These are phyloP conservation scores for Acromyrmex charruanus DNA, from an alignment of 1,140 invertebrate genomes.

Conservation along the genomic window DNA sequence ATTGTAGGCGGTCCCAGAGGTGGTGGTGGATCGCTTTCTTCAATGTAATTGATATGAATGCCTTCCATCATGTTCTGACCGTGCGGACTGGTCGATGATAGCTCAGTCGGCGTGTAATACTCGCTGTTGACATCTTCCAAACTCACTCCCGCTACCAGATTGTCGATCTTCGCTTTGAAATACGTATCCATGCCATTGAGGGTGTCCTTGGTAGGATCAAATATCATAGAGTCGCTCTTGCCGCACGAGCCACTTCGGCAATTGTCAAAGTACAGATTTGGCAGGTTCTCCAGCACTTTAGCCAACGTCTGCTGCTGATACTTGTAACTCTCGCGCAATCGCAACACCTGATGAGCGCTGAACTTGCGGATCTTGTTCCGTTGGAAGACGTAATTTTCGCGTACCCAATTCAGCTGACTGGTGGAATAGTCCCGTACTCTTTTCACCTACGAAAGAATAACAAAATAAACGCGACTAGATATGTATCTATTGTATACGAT, in stretches of 20 bases:
- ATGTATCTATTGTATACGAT: neutral
- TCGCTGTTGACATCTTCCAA: constrained; percentile 89
- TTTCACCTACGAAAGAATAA: constrained; percentile 89
- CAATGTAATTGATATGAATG: constrained; percentile 89
- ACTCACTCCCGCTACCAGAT: constrained; percentile 73
- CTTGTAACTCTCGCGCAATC: constrained; percentile 96
- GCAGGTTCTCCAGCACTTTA: constrained; percentile 97
- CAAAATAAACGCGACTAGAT: constrained; percentile 42
- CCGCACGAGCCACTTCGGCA: constrained; percentile 95
- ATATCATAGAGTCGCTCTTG: constrained; percentile 91
- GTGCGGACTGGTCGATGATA: constrained; percentile 83
- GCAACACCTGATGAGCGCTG: constrained; percentile 95
- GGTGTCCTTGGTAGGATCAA: constrained; percentile 88
- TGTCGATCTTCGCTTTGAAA: constrained; percentile 82
- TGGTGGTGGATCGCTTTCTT: constrained; percentile 83
- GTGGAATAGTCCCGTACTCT: constrained; percentile 96
- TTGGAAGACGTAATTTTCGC: constrained; percentile 98
- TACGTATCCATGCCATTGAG: constrained; percentile 87
- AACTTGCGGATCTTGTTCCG: constrained; percentile 97
- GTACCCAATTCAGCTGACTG: constrained; percentile 95
- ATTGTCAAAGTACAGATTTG: constrained; percentile 97
- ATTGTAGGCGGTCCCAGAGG: constrained; percentile 33
- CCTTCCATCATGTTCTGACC: constrained; percentile 83
- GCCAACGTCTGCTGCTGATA: constrained; percentile 97
- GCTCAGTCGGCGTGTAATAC: constrained; percentile 93